Conservation (phyloP, 2,113 vertebrate genomes). For the Syngnathoides biaculeatus region DNA sequence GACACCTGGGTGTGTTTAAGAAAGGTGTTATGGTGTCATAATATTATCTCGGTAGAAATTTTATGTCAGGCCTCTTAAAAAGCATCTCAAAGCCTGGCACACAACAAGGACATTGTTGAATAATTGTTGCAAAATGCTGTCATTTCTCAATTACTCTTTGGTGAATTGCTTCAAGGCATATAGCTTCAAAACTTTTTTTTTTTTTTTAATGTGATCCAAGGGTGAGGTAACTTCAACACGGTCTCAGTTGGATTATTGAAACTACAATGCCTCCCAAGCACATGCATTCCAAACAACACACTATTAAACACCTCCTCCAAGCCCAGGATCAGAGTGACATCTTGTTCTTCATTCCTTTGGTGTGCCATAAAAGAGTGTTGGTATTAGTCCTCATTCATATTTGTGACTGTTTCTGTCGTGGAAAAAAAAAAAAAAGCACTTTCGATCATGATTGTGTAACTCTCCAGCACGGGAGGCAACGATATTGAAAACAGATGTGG, state of each 20-base stretch:
- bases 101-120: constrained; percentile 11
- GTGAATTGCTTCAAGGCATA: neutral
- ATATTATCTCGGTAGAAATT: constrained; percentile 26
- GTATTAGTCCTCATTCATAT: constrained; percentile 48
- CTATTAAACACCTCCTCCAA: constrained; percentile 40
- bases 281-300: constrained; percentile 9
- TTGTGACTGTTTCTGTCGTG: constrained; percentile 52
- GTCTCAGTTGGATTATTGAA: constrained; percentile 14
- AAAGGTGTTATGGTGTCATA: constrained; percentile 39
- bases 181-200: too few species aligned
- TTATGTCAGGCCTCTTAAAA: constrained; percentile 14
- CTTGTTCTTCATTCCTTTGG: constrained; percentile 53
- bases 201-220: neutral
- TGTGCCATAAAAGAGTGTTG: constrained; percentile 55
- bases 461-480: constrained; percentile 56
- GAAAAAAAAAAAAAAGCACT: constrained; percentile 37
- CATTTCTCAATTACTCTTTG: neutral
- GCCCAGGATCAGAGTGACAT: constrained; percentile 46
- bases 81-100: constrained; percentile 16
- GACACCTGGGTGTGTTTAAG: constrained; percentile 29
- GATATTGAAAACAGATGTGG: constrained; percentile 84
- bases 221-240: constrained; percentile 9
- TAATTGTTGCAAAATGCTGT: neutral
- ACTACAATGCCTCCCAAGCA: constrained; percentile 20
- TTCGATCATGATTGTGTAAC: constrained; percentile 67